phyloP scores from a whole-genome alignment of 1,140 invertebrate species.

The Penaeus chinensis region DNA sequence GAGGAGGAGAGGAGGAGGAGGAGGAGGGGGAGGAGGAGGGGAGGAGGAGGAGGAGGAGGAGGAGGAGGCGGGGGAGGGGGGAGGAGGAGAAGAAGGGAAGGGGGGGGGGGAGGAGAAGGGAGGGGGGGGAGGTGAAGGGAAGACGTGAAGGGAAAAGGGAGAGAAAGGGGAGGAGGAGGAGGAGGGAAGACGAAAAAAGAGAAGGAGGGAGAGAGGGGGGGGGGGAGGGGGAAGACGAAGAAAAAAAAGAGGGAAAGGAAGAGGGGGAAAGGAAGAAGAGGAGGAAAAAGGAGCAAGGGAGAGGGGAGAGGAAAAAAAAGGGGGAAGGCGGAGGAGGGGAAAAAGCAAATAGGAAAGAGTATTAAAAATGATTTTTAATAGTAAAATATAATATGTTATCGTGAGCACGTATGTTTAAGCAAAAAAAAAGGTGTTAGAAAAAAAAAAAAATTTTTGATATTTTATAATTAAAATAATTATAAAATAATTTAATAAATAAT shows the following conservation, averaged over 20 bases:
- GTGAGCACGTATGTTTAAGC: not conserved
- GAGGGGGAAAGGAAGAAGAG: not conserved
- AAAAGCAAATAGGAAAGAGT: not conserved
- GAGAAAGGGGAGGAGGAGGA: not conserved
- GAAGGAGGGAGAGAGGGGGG: not conserved
- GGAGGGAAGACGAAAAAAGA: not conserved
- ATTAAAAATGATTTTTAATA: not conserved
- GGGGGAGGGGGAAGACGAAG: not conserved
- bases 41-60: not conserved
- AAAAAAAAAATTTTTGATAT: too few relatives aligned
- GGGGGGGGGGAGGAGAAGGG: not conserved
- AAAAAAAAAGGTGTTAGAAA: too few relatives aligned
- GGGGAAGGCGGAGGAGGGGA: not conserved
- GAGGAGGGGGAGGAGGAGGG: not conserved
- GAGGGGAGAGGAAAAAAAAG: not conserved
- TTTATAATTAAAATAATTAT: too few relatives aligned
- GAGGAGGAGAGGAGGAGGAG: too few relatives aligned
- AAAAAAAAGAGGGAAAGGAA: not conserved
- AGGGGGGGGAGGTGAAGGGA: not conserved
- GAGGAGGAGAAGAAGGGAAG: not conserved
- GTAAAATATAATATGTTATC: too few relatives aligned
- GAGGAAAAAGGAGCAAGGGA: not conserved
- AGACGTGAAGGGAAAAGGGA: not conserved
- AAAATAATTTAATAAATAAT: too few relatives aligned
- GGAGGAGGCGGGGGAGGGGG: not conserved